Base-by-base conservation (phyloP, 2,797 vertebrate genomes). In the Danionella dracula region DNA sequence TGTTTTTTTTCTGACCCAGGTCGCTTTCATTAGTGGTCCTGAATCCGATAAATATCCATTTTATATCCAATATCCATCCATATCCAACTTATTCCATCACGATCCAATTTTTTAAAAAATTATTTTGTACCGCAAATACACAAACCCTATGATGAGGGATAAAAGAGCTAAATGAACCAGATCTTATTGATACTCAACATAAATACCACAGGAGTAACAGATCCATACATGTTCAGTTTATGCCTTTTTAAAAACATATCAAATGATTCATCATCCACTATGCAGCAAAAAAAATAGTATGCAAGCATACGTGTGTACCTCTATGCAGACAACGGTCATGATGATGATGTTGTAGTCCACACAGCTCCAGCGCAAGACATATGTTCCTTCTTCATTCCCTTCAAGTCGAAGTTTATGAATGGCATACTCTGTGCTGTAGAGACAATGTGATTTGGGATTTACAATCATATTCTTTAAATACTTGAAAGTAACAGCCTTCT, bases 361-460 rank as follows among this genome's bases (percentile, higher is more conserved):
- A 76, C 94, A 95, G 90, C 95, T 98, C 95, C 96, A 97, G 35
- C 96, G 89, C 73, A 99, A 75, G 37, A 99, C 88, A 0, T 97
- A 99, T 70, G 90, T 90, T 0, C 97, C 96, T 35, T 93, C 93
- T 44, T 96, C 91, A 0, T 93, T 93, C n/a, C 95, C 95, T 51
- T 97, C 94, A 75, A 91, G 95, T 1, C 92, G 90, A 59, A 99
- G 81, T 70, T 99, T 99, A 78, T 90, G 91, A 77, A 91, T 83
- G 65, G 96, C 94, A 0, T 97, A 99, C 19, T 98, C 97, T 1
- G 96, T 97, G 82, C 97, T 99, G 75, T 4, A 37, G 31, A 13
- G 1, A 13, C 16, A 70, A 27, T 3, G 6, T 27, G 23, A 27
- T 3, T 27, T 3, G 6, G 3, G 23, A 27, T 27, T 3, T 3